These are phyloP conservation scores for Pao palembangensis DNA, from an alignment of 2,113 vertebrate species.

Conservation along the genomic window DNA sequence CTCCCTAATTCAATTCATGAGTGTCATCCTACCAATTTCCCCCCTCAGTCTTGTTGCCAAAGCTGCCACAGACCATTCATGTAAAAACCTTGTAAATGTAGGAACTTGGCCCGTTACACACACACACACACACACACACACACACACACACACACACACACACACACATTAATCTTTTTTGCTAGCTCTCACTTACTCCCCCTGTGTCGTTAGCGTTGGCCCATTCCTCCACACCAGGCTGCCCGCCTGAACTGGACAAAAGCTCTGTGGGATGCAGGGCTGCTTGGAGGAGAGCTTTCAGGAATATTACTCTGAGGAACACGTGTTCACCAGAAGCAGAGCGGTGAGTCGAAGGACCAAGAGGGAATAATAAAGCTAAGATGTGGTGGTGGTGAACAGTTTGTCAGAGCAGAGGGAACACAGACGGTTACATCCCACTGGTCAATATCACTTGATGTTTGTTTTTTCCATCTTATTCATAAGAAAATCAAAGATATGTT, in stretches of 20 bases:
- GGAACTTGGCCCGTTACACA: conserved; percentile 19
- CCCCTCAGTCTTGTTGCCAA: conserved; percentile 14
- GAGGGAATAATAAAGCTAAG: conserved; percentile 28
- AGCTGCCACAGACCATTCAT: conserved; percentile 42
- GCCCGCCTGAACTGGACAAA: conserved; percentile 48
- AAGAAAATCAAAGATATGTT: background rate
- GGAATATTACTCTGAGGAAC: conserved; percentile 63
- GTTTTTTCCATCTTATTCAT: background rate
- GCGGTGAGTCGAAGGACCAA: conserved; percentile 59
- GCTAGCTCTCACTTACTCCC: conserved; percentile 41
- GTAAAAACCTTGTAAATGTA: conserved; percentile 52
- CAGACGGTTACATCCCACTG: background rate
- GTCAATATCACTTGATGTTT: too few species aligned
- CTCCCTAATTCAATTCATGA: conserved; percentile 61
- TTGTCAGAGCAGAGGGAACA: conserved; percentile 8
- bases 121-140: conserved; percentile 44
- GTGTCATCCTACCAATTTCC: conserved; percentile 33
- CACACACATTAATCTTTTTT: conserved; percentile 36
- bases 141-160: conserved; percentile 15
- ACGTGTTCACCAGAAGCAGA: conserved; percentile 30
- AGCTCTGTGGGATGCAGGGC: conserved; percentile 61
- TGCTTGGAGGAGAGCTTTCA: conserved; percentile 62
- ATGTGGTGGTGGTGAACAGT: conserved; percentile 21
- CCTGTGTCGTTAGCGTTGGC: conserved; percentile 62
- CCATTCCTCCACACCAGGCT: conserved; percentile 38